phyloP scores from a whole-genome alignment of 2,888 invertebrate species.

The Scaptodrosophila latifasciaeformis region DNA sequence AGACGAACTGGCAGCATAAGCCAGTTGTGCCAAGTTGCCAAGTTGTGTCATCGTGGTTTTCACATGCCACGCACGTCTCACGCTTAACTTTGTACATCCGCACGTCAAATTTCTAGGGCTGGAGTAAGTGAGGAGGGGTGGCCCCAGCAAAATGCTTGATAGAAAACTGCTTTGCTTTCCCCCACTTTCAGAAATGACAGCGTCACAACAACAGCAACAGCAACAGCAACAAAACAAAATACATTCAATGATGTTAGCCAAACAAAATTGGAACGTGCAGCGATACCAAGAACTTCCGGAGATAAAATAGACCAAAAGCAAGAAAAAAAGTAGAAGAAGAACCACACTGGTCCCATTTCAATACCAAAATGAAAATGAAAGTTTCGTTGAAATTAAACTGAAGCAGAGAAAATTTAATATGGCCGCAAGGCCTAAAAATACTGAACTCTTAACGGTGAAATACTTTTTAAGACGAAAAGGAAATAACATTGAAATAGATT shows the following conservation, averaged over 20 bases:
- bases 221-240: slow-evolving; percentile 24
- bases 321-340: slow-evolving; percentile 9
- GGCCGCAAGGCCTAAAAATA: slow-evolving; percentile 13
- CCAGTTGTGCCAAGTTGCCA: slow-evolving; percentile 1
- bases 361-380: slow-evolving; percentile 5
- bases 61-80: slow-evolving; percentile 35
- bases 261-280: slow-evolving; percentile 27
- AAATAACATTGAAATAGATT: slow-evolving; percentile 16
- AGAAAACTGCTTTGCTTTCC: slow-evolving; percentile 17
- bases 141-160: slow-evolving; percentile 9
- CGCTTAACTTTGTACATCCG: slow-evolving; percentile 41
- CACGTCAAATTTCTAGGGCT: slow-evolving; percentile 37
- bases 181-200: neutral
- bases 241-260: slow-evolving; percentile 24
- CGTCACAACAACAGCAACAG: neutral
- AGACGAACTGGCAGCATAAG: slow-evolving; percentile 18
- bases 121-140: too few relatives aligned
- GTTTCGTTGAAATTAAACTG: neutral
- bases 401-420: too few relatives aligned
- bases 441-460: slow-evolving; percentile 27
- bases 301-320: slow-evolving; percentile 3
- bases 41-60: slow-evolving; percentile 13
- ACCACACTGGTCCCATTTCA: slow-evolving; percentile 4
- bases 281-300: slow-evolving; percentile 31
- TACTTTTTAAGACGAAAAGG: too few relatives aligned